These are phyloP conservation scores for Xylocampa areola DNA, from an alignment of 2,888 invertebrate species.

Conservation along the genomic window DNA sequence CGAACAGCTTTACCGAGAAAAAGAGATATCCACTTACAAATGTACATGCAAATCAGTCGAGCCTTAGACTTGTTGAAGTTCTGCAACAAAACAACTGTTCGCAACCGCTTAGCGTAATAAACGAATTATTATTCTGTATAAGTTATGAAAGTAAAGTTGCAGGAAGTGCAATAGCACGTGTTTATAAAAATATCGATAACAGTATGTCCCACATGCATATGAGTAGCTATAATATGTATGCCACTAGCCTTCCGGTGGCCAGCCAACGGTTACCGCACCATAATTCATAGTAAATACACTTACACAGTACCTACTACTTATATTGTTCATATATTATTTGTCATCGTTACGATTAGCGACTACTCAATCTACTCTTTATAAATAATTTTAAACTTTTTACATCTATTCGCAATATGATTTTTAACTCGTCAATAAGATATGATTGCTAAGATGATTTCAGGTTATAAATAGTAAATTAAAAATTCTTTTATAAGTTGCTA, in stretches of 20 bases:
- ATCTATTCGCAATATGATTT: too few relatives aligned
- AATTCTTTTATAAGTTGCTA: too few relatives aligned
- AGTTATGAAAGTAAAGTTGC: constrained; percentile 71
- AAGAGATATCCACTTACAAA: constrained; percentile 46
- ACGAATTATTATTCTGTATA: constrained; percentile 57
- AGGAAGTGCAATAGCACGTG: constrained; percentile 69
- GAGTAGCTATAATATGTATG: constrained; percentile 71
- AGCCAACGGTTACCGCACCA: constrained; percentile 70
- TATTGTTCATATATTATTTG: constrained; percentile 11
- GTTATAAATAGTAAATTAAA: too few relatives aligned
- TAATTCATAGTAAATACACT: constrained; percentile 61
- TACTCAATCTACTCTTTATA: background rate
- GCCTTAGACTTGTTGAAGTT: constrained; percentile 24
- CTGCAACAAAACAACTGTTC: constrained; percentile 28
- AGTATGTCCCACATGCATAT: constrained; percentile 74
- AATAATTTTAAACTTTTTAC: too few relatives aligned
- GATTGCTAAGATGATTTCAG: too few relatives aligned
- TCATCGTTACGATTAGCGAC: background rate
- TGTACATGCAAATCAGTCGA: constrained; percentile 29
- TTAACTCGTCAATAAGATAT: too few relatives aligned
- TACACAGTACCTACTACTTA: constrained; percentile 16
- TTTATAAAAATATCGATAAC: constrained; percentile 72
- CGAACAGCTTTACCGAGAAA: constrained; percentile 39
- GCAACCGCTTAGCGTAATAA: constrained; percentile 32
- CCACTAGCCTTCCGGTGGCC: constrained; percentile 78